A percentile compares a stretch with the other conserved stretches of the same genome.
These are phyloP conservation scores for Psittacula cyanocephala DNA, from an alignment of 2,113 vertebrate genomes.

Conservation along the genomic window DNA sequence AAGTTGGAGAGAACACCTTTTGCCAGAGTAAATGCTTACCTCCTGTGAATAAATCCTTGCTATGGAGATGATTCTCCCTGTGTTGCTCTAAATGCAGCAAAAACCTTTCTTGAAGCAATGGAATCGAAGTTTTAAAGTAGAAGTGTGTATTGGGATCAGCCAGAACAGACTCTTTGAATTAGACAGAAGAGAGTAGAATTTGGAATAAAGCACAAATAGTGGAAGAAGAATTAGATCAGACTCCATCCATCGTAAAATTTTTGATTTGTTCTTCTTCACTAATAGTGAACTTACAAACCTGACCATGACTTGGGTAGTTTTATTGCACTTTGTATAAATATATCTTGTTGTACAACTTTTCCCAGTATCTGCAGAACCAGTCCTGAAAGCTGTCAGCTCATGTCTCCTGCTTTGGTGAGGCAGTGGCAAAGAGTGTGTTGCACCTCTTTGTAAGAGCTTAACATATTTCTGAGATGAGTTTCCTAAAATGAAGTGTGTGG, in stretches of 20 bases:
- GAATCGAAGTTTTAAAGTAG: not conserved
- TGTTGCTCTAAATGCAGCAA: not conserved
- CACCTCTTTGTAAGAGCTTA: not conserved
- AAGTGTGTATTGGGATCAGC: not conserved
- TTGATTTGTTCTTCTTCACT: slow-evolving; percentile 1
- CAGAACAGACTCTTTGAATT: not conserved
- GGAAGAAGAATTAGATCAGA: not conserved
- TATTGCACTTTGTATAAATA: not conserved
- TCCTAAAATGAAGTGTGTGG: not conserved
- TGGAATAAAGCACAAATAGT: slow-evolving; percentile 57
- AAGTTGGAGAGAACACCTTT: slow-evolving; percentile 2
- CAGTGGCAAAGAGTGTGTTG: not conserved
- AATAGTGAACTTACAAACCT: not conserved
- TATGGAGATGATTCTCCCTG: not conserved
- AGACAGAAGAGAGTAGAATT: not conserved
- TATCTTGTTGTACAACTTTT: not conserved
- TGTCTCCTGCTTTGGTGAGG: not conserved
- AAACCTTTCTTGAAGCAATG: slow-evolving; percentile 9
- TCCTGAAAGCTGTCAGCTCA: not conserved
- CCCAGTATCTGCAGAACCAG: not conserved
- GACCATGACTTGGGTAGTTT: not conserved
- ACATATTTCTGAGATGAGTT: not conserved
- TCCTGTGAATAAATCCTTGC: not conserved
- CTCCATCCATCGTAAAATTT: not conserved
- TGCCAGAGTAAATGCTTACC: not conserved